A percentile compares a stretch with the other conserved stretches of the same genome.
phyloP scores from a whole-genome alignment of 2,797 vertebrate species.

The Stomatorhinus walkeri region DNA sequence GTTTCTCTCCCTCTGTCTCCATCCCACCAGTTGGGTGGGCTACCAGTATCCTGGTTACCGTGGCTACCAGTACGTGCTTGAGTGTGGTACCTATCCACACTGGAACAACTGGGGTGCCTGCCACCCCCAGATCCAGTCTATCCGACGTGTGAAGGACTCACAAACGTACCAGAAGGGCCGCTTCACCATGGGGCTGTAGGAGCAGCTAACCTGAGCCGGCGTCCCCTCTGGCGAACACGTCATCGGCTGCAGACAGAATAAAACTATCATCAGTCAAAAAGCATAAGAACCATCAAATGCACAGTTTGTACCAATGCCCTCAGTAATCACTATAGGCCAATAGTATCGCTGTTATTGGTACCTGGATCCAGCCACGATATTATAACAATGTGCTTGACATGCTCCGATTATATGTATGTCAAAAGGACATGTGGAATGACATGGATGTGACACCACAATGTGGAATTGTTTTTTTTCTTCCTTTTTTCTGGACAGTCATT shows the following conservation, averaged over 20 bases:
- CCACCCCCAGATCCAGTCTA: slow-evolving; percentile 43
- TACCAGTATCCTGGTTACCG: slow-evolving; percentile 46
- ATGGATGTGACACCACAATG: neutral
- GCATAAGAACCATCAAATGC: neutral
- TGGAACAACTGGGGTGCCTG: slow-evolving; percentile 41
- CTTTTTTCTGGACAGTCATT: neutral
- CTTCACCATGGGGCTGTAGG: slow-evolving; percentile 23
- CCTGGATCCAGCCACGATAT: neutral
- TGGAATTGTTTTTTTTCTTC: neutral
- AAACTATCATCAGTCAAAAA: neutral
- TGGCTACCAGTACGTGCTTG: slow-evolving; percentile 42
- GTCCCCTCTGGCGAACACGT: neutral
- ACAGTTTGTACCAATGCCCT: neutral
- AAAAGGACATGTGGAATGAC: neutral
- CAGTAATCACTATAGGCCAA: neutral
- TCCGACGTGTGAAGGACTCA: slow-evolving; percentile 39
- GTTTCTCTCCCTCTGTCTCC: neutral
- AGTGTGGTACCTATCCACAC: slow-evolving; percentile 38
- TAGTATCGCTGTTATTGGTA: neutral
- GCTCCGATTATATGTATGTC: neutral
- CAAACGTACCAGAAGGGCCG: slow-evolving; percentile 35
- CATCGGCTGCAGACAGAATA: slow-evolving; percentile 26
- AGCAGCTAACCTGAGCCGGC: neutral
- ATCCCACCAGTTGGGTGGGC: slow-evolving; percentile 39
- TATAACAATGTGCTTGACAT: neutral